Evolutionary conservation across 2,888 invertebrate species (phyloP).

Genomic region (Tinea trinotella): DNA sequence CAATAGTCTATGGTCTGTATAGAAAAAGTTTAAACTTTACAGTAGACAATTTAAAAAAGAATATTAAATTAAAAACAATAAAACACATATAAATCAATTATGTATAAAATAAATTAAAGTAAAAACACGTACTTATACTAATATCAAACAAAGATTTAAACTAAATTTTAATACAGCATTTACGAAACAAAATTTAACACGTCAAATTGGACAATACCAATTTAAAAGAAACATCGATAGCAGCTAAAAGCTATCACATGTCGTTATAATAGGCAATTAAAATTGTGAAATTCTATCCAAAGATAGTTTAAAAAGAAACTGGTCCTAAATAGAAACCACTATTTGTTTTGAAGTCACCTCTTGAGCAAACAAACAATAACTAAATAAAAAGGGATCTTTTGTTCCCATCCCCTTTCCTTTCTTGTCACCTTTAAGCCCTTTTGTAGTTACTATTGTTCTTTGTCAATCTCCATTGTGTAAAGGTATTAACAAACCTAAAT

Average conservation of each 20-base stretch:
- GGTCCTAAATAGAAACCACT: conserved; percentile 39
- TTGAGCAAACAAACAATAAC: conserved; percentile 65
- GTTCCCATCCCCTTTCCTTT: conserved; percentile 53
- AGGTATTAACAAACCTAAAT: conserved; percentile 22
- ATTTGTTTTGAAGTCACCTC: conserved; percentile 66
- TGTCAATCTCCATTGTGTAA: conserved; percentile 31
- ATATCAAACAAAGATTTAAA: no score
- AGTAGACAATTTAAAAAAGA: no score
- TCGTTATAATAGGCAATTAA: conserved; percentile 70
- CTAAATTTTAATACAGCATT: no score
- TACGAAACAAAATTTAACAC: no score
- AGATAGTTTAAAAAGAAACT: conserved; percentile 39
- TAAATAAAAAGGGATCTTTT: conserved; percentile 54
- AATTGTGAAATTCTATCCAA: conserved; percentile 46
- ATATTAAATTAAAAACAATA: no score
- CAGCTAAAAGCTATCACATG: conserved; percentile 47
- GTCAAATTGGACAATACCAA: no score
- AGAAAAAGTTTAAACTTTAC: no score
- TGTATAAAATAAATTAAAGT: no score
- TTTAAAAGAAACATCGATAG: background rate
- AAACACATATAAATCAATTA: no score
- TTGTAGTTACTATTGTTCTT: conserved; percentile 29
- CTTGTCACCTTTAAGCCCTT: conserved; percentile 58
- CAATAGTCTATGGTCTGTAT: no score
- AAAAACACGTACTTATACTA: no score